Evolutionary conservation across 2,797 vertebrate species (phyloP).

Genomic region (Loriculus beryllinus): DNA sequence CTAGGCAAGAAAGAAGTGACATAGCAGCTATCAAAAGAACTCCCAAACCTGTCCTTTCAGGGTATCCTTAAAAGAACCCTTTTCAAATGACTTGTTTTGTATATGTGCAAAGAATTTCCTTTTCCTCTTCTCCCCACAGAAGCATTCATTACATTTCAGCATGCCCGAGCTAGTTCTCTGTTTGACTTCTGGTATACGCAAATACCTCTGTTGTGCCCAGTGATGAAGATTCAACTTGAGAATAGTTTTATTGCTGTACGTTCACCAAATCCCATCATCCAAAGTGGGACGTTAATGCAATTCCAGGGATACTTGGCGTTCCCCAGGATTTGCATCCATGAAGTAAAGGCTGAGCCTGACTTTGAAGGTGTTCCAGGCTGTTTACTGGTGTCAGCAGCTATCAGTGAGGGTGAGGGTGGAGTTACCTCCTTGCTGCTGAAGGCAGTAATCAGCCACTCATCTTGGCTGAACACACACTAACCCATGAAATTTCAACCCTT

Average conservation of each 20-base stretch:
- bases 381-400: background rate
- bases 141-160: background rate
- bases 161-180: background rate
- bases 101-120: background rate
- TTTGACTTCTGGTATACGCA: background rate
- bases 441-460: background rate
- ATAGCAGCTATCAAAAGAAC: slow-evolving; percentile 23
- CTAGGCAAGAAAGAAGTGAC: slow-evolving; percentile 52
- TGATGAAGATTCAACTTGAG: background rate
- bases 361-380: background rate
- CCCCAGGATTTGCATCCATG: background rate
- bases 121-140: background rate
- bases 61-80: slow-evolving; percentile 34
- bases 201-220: background rate
- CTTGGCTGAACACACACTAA: background rate
- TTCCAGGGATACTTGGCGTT: background rate
- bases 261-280: background rate
- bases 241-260: background rate
- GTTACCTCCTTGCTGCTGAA: background rate
- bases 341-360: background rate
- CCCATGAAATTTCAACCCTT: background rate
- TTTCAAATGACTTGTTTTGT: background rate
- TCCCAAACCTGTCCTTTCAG: background rate
- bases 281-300: background rate
- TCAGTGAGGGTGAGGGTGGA: accelerated